phyloP scores from a whole-genome alignment of 2,888 invertebrate species.

The Lissonota sp. region DNA sequence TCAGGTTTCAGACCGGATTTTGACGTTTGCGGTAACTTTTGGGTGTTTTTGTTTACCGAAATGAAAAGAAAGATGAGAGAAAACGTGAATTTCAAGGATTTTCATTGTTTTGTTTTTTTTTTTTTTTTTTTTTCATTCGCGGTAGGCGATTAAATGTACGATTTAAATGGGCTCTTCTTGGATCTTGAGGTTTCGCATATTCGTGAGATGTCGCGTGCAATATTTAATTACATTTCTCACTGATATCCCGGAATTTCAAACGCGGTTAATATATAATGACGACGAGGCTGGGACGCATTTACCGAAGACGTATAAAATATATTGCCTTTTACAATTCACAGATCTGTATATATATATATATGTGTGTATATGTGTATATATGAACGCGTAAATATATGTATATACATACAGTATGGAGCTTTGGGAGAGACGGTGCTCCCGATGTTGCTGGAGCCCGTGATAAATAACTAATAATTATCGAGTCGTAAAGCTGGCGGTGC shows the following conservation, averaged over 20 bases:
- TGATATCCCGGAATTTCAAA: conserved; percentile 30
- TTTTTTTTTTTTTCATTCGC: neutral
- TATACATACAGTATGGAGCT: conserved; percentile 14
- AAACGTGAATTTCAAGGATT: no score
- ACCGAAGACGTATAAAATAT: conserved; percentile 9
- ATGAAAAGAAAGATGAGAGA: no score
- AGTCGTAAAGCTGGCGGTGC: conserved; percentile 64
- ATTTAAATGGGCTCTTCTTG: neutral
- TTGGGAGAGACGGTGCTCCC: conserved; percentile 49
- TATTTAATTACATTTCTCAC: conserved; percentile 49
- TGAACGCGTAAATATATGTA: conserved; percentile 1
- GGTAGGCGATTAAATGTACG: neutral
- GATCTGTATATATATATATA: neutral
- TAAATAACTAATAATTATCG: conserved; percentile 67
- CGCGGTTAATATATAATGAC: conserved; percentile 31
- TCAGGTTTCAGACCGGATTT: no score
- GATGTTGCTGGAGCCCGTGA: conserved; percentile 58
- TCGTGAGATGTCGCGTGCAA: conserved; percentile 32
- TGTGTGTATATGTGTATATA: no score
- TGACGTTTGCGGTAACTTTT: no score
- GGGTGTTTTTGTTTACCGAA: no score
- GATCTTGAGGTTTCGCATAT: neutral
- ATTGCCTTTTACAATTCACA: neutral
- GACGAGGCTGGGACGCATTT: conserved; percentile 18
- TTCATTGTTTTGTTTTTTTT: neutral